phyloP scores from a whole-genome alignment of 2,888 invertebrate genomes.

The Ptychoptera contaminata region DNA sequence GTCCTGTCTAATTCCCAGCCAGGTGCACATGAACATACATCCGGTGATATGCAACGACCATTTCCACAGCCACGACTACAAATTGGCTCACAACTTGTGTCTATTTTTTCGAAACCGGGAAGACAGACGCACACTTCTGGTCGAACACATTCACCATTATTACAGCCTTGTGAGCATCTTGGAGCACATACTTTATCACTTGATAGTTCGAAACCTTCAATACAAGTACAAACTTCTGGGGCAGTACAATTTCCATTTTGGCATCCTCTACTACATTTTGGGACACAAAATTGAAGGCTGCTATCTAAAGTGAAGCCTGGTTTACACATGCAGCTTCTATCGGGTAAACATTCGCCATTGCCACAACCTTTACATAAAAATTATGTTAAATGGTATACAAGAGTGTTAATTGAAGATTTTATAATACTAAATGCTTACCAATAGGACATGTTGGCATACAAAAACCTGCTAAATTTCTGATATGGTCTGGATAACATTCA shows the following conservation, averaged over 20 bases:
- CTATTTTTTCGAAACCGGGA: constrained; percentile 22
- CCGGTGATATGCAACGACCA: constrained; percentile 32
- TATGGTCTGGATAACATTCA: constrained; percentile 33
- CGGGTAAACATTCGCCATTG: constrained; percentile 44
- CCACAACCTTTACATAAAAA: constrained; percentile 30
- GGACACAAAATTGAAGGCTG: constrained; percentile 31
- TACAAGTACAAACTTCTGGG: constrained; percentile 24
- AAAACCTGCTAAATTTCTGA: constrained; percentile 35
- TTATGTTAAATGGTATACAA: too few relatives aligned
- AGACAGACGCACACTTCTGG: constrained; percentile 28
- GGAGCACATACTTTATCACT: constrained; percentile 15
- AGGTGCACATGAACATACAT: constrained; percentile 32
- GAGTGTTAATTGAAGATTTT: too few relatives aligned
- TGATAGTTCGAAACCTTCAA: constrained; percentile 22
- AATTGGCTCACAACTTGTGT: constrained; percentile 4
- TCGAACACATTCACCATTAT: constrained; percentile 21
- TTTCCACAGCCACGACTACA: constrained; percentile 23
- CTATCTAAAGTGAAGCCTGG: constrained; percentile 20
- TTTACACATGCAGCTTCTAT: constrained; percentile 45
- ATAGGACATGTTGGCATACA: constrained; percentile 53
- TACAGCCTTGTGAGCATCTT: constrained; percentile 13
- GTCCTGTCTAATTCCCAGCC: constrained; percentile 25
- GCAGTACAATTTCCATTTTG: constrained; percentile 35
- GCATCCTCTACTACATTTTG: constrained; percentile 31
- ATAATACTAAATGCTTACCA: too few relatives aligned